Evolutionary conservation across 2,113 vertebrate genomes (phyloP).

Genomic region (Microcebus jonahi): DNA sequence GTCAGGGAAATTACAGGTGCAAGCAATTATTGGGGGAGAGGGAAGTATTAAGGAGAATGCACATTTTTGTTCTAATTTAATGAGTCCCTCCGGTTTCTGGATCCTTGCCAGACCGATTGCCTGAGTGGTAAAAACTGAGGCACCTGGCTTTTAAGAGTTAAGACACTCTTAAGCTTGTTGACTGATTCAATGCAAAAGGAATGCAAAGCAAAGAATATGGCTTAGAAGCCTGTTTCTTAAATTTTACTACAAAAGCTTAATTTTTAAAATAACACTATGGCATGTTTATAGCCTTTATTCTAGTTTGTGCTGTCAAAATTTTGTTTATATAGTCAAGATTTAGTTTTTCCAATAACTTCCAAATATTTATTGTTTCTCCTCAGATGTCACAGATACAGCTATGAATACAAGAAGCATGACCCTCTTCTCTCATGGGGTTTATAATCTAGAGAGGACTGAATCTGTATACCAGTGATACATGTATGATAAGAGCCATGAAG

Average conservation of each 20-base stretch:
- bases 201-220: neutral
- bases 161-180: neutral
- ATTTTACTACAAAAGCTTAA: neutral
- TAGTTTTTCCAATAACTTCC: neutral
- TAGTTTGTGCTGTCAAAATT: slow-evolving; percentile 2
- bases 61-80: slow-evolving; percentile 14
- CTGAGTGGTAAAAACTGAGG: slow-evolving; percentile 14
- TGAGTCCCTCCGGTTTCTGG: slow-evolving; percentile 45
- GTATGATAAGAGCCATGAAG: neutral
- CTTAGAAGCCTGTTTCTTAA: neutral
- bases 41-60: neutral
- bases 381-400: neutral
- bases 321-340: slow-evolving; percentile 29
- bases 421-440: neutral
- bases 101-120: neutral
- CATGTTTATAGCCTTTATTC: neutral
- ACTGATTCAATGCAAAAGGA: neutral
- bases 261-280: neutral
- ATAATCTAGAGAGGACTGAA: neutral
- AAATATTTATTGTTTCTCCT: neutral
- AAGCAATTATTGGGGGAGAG: neutral
- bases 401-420: neutral
- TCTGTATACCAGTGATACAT: neutral
- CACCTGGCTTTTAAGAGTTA: slow-evolving; percentile 17
- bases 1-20: slow-evolving; percentile 14